Evolutionary conservation across 2,797 vertebrate species (phyloP), one percentile per base, ranked within the genome.

Genomic region (Myotis pilosus): DNA sequence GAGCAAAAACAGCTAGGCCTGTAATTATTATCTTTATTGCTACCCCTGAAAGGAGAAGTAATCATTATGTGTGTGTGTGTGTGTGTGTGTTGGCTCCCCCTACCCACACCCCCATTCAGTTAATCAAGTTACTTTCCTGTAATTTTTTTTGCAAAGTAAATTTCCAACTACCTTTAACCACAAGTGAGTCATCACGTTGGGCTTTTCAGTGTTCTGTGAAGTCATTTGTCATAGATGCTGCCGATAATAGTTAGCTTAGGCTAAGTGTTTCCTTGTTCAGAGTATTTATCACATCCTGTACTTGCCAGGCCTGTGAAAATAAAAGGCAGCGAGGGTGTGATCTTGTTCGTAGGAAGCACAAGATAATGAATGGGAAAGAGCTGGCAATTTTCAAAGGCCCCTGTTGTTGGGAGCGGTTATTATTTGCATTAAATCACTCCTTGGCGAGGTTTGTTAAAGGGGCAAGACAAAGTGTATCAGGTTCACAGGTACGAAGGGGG

Each of bases 11-110:
- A 30, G 60, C 60, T 62, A 62, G n/a, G 36, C 69, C 90, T 96
- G 78, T 92, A 95, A 87, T 91, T 96, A 93, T 97, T 91, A 96
- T 95, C 96, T 96, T 97, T 96, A 96, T 90, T 82, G 85, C 93
- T 51, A 66, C 28, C 9, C 25, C 19, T 49, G 38, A 69, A 71
- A 92, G 38, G 38, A 92, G 60, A 60, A 94, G 87, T 93, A 95
- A 93, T 97, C 89, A 95, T 89, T 90, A 64, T 2, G 62, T 44
- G 49, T 1, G 28, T 74, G 23, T 91, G 95, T 2, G 62, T 44
- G 55, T 1, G 28, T 74, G 23, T 91, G 95, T 95, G 16, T 86
- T 93, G 81, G 11, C 36, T n/a, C 6, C 28, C 16, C 15, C 11
- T 38, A 11, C 19, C 62, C 53, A n/a, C 68, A 38, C 36, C 55